Evolutionary conservation across 2,888 invertebrate species (phyloP).

Genomic region (Strigamia crassipes): DNA sequence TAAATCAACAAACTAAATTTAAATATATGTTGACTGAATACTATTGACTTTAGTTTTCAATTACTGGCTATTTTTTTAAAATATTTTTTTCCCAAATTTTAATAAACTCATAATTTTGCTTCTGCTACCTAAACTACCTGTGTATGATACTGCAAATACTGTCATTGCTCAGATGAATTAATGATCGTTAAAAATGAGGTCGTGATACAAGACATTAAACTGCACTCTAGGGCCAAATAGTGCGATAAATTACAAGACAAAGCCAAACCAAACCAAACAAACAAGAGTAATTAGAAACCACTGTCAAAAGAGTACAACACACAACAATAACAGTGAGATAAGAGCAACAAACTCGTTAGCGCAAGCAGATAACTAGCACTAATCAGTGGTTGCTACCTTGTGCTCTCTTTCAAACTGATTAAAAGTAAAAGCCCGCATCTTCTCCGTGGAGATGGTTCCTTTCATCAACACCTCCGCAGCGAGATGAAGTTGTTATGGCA

Average conservation of each 20-base stretch:
- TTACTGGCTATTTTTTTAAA: too few relatives aligned
- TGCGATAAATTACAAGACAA: background rate
- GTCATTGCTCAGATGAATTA: background rate
- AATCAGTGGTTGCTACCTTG: background rate
- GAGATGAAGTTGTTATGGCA: background rate
- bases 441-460: background rate
- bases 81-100: too few relatives aligned
- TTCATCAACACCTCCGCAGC: background rate
- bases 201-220: background rate
- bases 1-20: too few relatives aligned
- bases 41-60: too few relatives aligned
- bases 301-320: background rate
- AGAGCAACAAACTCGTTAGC: background rate
- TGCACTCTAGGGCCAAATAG: background rate
- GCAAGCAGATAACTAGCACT: background rate
- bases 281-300: constrained; percentile 8
- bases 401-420: background rate
- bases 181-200: background rate
- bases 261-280: background rate
- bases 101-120: background rate
- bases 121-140: background rate
- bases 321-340: constrained; percentile 3
- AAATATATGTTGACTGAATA: too few relatives aligned
- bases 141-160: background rate
- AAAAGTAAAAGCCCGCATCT: background rate